A percentile compares a stretch with the other conserved stretches of the same genome.
These are phyloP conservation scores for Cryptoleucopteryx plumbea DNA, from an alignment of 2,113 vertebrate genomes.

Conservation along the genomic window DNA sequence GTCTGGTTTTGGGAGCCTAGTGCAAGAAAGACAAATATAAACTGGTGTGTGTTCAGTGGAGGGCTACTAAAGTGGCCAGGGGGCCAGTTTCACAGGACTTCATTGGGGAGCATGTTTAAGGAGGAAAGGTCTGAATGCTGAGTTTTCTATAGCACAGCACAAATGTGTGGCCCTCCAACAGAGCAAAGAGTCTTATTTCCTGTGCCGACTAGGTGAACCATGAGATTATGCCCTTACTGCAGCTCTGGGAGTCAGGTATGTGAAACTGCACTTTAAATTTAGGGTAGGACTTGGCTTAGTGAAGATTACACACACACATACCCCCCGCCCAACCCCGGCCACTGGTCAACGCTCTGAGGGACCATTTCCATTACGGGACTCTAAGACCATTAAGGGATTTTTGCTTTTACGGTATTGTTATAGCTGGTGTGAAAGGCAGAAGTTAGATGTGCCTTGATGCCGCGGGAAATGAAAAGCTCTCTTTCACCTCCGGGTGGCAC, in stretches of 20 bases:
- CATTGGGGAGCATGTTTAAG: neutral
- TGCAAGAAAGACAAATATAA: neutral
- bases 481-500: slow-evolving; percentile 21
- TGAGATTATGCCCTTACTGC: neutral
- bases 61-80: neutral
- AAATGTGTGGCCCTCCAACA: neutral
- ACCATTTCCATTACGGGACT: neutral
- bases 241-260: neutral
- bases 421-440: neutral
- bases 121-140: neutral
- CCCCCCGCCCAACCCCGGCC: too few species aligned
- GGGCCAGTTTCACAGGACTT: neutral
- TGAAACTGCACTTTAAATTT: neutral
- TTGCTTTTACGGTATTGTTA: neutral
- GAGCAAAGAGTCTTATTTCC: neutral
- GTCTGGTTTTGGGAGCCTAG: neutral
- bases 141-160: neutral
- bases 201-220: neutral
- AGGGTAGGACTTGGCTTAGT: neutral
- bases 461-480: neutral
- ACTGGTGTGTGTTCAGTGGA: neutral
- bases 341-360: neutral
- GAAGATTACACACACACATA: neutral
- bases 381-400: neutral
- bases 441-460: neutral